Evolutionary conservation across 1,140 invertebrate genomes (phyloP).

Genomic region (Meteorus sp.): DNA sequence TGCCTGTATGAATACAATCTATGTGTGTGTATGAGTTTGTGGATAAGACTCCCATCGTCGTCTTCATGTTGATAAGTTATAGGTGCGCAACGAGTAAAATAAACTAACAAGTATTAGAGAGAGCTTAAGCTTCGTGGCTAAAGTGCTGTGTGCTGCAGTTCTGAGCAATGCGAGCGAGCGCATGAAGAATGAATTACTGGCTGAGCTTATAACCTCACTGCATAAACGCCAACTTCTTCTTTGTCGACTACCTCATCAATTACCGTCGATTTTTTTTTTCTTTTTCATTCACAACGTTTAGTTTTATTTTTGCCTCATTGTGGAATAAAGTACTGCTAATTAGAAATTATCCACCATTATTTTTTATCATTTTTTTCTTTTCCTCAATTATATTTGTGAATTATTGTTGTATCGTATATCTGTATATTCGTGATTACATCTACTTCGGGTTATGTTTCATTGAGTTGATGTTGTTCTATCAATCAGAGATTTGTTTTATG

Average conservation of each 20-base stretch:
- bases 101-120: constrained; percentile 18
- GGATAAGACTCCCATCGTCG: neutral
- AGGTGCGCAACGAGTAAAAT: neutral
- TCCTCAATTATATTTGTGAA: no score
- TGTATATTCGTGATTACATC: no score
- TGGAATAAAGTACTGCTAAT: neutral
- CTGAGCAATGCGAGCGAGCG: constrained; percentile 27
- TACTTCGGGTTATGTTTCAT: no score
- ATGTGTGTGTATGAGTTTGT: neutral
- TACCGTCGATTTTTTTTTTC: constrained; percentile 4
- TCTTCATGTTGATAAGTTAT: constrained; percentile 6
- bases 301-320: neutral
- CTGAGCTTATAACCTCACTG: constrained; percentile 10
- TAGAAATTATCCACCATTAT: neutral
- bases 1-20: no score
- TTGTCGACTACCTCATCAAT: constrained; percentile 5
- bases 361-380: no score
- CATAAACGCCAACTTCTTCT: constrained; percentile 28
- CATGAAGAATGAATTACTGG: constrained; percentile 37
- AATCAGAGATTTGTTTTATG: no score
- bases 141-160: no score
- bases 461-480: no score
- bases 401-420: no score
- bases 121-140: constrained; percentile 8
- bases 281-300: no score